Conservation (phyloP, 1,140 invertebrate species). For the Dolichoris vasculosae region DNA sequence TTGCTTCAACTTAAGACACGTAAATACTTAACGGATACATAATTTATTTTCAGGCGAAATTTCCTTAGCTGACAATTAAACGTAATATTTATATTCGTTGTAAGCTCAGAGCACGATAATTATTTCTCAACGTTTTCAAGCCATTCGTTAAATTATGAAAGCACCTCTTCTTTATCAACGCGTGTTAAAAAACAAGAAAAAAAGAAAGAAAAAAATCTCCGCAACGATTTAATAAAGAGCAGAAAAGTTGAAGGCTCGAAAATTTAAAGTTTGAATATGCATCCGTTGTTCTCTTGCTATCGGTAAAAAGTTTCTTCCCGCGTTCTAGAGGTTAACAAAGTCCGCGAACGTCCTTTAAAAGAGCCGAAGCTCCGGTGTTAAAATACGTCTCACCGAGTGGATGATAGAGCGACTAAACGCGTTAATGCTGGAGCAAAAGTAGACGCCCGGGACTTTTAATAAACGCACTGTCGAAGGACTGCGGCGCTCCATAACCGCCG, state of each 20-base stretch:
- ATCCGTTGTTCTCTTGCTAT: neutral
- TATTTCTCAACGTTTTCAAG: neutral
- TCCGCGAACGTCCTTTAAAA: neutral
- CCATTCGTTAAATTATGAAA: no score
- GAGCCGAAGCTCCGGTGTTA: neutral
- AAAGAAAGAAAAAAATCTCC: no score
- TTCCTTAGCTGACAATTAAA: neutral
- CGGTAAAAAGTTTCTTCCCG: no score
- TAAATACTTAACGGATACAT: neutral
- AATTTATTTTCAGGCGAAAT: neutral
- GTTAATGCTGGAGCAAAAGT: neutral
- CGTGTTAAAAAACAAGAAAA: no score
- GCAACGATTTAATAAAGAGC: no score
- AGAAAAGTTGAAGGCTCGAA: neutral
- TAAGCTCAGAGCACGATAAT: neutral
- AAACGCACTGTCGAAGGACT: neutral
- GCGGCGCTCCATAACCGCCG: conserved; percentile 16
- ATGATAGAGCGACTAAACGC: conserved; percentile 35
- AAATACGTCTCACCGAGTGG: neutral
- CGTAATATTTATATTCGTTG: neutral
- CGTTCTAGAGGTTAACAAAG: neutral
- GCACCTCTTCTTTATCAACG: no score
- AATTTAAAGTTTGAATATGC: neutral
- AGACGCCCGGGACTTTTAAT: conserved; percentile 37
- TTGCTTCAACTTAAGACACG: neutral